Percentiles rank a stretch among this genome's conserved stretches.
phyloP scores from a whole-genome alignment of 2,888 invertebrate genomes.

The Cepaea hortensis region DNA sequence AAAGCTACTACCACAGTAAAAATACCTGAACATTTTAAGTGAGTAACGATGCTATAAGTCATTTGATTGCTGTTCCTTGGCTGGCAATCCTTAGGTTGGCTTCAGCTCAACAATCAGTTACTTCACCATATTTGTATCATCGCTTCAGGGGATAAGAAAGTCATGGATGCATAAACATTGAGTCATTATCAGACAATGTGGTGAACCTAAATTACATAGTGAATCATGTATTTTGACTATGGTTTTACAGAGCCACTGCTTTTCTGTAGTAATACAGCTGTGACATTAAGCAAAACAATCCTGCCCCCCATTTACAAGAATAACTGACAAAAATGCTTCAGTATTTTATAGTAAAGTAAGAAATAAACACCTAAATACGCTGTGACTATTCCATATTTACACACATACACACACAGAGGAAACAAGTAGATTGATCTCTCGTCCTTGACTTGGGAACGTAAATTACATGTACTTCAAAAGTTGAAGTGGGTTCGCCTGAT shows the following conservation, averaged over 20 bases:
- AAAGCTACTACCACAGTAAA: slow-evolving; percentile 49
- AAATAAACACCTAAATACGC: too few relatives aligned
- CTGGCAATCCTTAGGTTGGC: slow-evolving; percentile 50
- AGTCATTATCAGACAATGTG: slow-evolving; percentile 34
- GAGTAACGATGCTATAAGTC: slow-evolving; percentile 49
- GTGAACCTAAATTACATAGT: slow-evolving; percentile 12
- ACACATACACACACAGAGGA: too few relatives aligned
- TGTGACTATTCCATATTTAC: too few relatives aligned
- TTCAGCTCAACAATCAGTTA: slow-evolving; percentile 50
- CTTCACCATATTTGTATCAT: slow-evolving; percentile 50
- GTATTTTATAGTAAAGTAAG: too few relatives aligned
- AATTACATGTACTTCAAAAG: too few relatives aligned
- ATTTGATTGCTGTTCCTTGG: slow-evolving; percentile 50
- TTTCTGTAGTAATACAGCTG: not conserved
- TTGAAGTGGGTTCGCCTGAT: too few relatives aligned
- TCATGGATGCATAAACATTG: slow-evolving; percentile 46
- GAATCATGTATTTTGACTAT: not conserved
- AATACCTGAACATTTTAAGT: slow-evolving; percentile 52
- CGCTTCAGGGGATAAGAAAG: slow-evolving; percentile 53
- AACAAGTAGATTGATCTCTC: too few relatives aligned
- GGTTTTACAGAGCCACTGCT: not conserved
- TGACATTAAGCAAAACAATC: not conserved
- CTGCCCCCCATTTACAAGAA: not conserved
- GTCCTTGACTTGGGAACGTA: too few relatives aligned
- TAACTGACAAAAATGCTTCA: too few relatives aligned